Percentiles rank a stretch among this genome's conserved stretches.
Evolutionary conservation across 1,140 invertebrate species (phyloP).

Genomic region (Pogonomyrmex barbatus): DNA sequence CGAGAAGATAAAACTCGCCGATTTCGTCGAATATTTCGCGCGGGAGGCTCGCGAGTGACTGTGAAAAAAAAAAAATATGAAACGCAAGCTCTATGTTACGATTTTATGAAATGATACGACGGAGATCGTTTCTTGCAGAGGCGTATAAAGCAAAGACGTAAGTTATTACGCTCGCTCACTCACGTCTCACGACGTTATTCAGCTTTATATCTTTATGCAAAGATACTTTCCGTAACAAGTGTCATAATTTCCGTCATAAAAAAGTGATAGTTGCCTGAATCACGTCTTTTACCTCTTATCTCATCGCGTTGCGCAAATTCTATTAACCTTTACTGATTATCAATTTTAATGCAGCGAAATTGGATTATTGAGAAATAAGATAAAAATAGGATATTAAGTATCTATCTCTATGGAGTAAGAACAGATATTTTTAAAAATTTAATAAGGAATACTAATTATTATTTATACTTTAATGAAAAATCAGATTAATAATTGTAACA

Average conservation of each 20-base stretch:
- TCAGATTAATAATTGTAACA: neutral
- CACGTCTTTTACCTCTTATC: neutral
- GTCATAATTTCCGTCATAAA: conserved; percentile 54
- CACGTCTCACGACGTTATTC: conserved; percentile 18
- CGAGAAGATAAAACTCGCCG: conserved; percentile 2
- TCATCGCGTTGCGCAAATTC: neutral
- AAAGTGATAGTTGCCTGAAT: conserved; percentile 8
- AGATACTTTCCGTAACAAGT: conserved; percentile 50
- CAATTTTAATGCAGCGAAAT: neutral
- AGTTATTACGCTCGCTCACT: conserved; percentile 32
- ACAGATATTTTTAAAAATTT: neutral
- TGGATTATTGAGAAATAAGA: neutral
- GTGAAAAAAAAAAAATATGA: conserved; percentile 29
- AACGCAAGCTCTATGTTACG: conserved; percentile 36
- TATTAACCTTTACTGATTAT: conserved; percentile 12
- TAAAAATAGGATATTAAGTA: neutral
- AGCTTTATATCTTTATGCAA: conserved; percentile 47
- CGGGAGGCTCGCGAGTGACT: conserved; percentile 21
- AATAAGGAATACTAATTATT: neutral
- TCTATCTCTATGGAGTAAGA: neutral
- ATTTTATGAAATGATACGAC: conserved; percentile 55
- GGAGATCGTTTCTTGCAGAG: conserved; percentile 49
- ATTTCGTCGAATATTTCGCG: conserved; percentile 17
- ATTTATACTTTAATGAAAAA: neutral
- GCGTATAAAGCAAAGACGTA: conserved; percentile 45